Base-by-base conservation (phyloP, 1,140 invertebrate genomes). In the Apis mellifera region DNA sequence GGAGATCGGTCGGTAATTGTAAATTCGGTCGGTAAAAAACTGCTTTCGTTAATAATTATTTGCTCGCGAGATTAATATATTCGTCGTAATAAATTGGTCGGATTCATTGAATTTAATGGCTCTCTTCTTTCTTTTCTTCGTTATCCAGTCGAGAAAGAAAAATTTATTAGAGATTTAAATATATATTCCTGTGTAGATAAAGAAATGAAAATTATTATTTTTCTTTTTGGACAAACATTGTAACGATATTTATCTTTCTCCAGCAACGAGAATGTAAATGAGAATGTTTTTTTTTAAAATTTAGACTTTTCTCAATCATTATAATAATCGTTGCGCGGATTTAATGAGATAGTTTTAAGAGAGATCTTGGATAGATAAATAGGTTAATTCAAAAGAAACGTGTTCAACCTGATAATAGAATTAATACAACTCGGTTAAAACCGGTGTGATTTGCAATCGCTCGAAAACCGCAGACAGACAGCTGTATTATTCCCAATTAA, bases 21-120 rank as follows among this genome's bases (percentile, higher is more conserved):
- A 26, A 32, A 62, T 52, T 54, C 9, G 17, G 7, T 19, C 9
- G 9, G 26, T 54, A 72, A 42, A 72, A 42, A 42, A 72, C 73
- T 50, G 48, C 50, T 26, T 66, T 26, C 69, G 50, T 23, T 65
- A 42, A 66, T 75, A n/a, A 65, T 73, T 55, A 54, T 80, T 73
- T 52, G 54, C n/a, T 26, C 50, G 17, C 69, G 69, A 4, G n/a
- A n/a, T 65, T 26, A 23, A 65, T n/a, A 17, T 54, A 26, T 17
- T 42, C 17, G 11, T 42, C 12, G 78, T 9, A 26, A 72, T 60
- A n/a, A n/a, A n/a, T n/a, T n/a, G 57, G 15, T 55, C 50, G n/a
- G 4, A 57, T 13, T 52, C 42, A 9, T 64, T 23, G 32, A 62
- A 72, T 62, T 42, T 21, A 59, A 72, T 32, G 59, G 15, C 13